These are phyloP conservation scores for Gadus macrocephalus DNA, from an alignment of 2,113 vertebrate genomes.

Conservation along the genomic window DNA sequence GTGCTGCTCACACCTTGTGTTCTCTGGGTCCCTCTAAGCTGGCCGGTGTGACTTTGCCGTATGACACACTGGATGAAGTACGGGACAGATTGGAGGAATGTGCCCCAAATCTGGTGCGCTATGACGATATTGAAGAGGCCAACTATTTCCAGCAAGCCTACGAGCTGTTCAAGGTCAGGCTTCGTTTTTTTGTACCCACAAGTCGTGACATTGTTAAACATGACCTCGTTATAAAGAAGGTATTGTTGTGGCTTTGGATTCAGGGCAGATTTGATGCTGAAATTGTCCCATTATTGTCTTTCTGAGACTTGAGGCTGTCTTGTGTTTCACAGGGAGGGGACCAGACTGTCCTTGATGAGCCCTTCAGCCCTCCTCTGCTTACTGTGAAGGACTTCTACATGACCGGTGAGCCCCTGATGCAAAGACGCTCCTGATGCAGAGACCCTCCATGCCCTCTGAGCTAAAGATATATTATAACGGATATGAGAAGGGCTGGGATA, in stretches of 20 bases:
- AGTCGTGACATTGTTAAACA: too few relatives aligned
- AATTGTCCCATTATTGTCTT: not conserved
- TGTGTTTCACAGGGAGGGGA: constrained; percentile 76
- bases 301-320: constrained; percentile 5
- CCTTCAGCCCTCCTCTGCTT: constrained; percentile 86
- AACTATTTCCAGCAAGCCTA: constrained; percentile 90
- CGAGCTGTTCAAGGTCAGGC: constrained; percentile 83
- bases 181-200: too few relatives aligned
- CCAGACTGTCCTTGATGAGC: constrained; percentile 80
- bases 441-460: not conserved
- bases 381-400: constrained; percentile 94
- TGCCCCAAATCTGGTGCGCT: constrained; percentile 87
- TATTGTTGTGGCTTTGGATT: not conserved
- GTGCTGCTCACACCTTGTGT: not conserved
- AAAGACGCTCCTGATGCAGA: too few relatives aligned
- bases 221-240: not conserved
- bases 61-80: constrained; percentile 83
- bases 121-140: constrained; percentile 86
- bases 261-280: not conserved
- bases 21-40: constrained; percentile 63
- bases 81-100: constrained; percentile 82
- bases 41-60: constrained; percentile 78
- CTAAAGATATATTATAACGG: not conserved
- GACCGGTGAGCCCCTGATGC: constrained; percentile 75
- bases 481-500: not conserved